These are phyloP conservation scores for Dasyprocta punctata DNA, from an alignment of 2,113 vertebrate genomes.

Conservation along the genomic window DNA sequence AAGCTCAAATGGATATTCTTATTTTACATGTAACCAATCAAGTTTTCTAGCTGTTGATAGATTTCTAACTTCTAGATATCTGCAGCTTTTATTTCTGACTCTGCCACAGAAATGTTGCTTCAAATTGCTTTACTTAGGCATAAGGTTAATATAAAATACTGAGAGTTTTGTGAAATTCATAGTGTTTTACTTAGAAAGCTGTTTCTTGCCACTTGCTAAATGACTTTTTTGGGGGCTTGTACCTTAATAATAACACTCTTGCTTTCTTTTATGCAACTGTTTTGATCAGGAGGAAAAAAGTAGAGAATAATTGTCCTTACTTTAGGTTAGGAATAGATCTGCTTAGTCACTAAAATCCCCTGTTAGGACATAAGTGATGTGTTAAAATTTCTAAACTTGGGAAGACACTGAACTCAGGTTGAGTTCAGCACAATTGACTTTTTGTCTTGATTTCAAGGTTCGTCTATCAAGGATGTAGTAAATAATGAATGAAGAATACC, in stretches of 20 bases:
- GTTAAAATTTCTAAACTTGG: conserved; percentile 62
- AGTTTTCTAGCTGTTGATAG: background rate
- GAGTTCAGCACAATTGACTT: background rate
- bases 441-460: conserved; percentile 42
- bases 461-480: conserved; percentile 26
- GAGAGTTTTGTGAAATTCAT: background rate
- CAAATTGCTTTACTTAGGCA: conserved; percentile 8
- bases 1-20: background rate
- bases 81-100: background rate
- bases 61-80: background rate
- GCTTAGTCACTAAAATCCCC: conserved; percentile 72
- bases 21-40: background rate
- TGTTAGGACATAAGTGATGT: background rate
- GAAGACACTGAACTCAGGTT: background rate
- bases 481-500: conserved; percentile 72
- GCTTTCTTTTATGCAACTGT: background rate
- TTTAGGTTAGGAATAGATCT: conserved; percentile 43
- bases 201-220: conserved; percentile 40
- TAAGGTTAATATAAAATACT: conserved; percentile 31
- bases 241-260: background rate
- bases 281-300: background rate
- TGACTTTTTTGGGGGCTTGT: background rate
- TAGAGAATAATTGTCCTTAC: background rate
- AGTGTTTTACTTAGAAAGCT: background rate
- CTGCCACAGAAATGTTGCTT: conserved; percentile 9